Evolutionary conservation across 2,113 vertebrate species (phyloP), one percentile per base, ranked within the genome.

Genomic region (Trochalopteron elliotii): DNA sequence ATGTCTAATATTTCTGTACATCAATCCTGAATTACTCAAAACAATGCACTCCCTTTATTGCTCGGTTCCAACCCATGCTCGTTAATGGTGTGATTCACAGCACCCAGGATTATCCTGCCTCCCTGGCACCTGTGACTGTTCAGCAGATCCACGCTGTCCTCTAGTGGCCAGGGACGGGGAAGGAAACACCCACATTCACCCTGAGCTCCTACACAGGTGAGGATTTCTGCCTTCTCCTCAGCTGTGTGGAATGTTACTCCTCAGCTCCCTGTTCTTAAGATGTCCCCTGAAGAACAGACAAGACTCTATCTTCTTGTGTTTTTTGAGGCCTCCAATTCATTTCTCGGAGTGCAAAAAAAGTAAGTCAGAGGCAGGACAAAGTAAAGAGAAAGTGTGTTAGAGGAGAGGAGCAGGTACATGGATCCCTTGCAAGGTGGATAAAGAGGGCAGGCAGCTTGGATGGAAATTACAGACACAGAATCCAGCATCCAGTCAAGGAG

Each of bases 101-200:
- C 49, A 67, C 14, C 6, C 65, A 47, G 59, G 33, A 74, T 65
- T 64, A 33, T 59, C 13, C 40, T 10, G 24, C 50, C 35, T 59
- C 42, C 4, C 5, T 1, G 25, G 45, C 57, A 57, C 19, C 74
- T 40, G 3, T 2, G 35, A 15, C 35, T 37, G 16, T 87, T 92
- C 80, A 35, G 83, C 74, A 72, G 86, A 72, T 71, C 80, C n/a
- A 88, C 40, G 72, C 88, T 92, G 68, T 94, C 96, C 96, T 96
- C 96, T 96, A 95, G 92, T 17, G 96, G 96, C 53, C 68, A 75
- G 4, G 14, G 21, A 14, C 0, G 15, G 33, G 37, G 44, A 92
- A 84, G 56, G 85, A 86, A 53, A 35, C 44, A 1, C 6, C 25
- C 23, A 22, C 4, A 16, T 24, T 60, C 3, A 0, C 8, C 15